These are phyloP conservation scores for Cantharis nigra DNA, from an alignment of 2,888 invertebrate genomes.

Conservation along the genomic window DNA sequence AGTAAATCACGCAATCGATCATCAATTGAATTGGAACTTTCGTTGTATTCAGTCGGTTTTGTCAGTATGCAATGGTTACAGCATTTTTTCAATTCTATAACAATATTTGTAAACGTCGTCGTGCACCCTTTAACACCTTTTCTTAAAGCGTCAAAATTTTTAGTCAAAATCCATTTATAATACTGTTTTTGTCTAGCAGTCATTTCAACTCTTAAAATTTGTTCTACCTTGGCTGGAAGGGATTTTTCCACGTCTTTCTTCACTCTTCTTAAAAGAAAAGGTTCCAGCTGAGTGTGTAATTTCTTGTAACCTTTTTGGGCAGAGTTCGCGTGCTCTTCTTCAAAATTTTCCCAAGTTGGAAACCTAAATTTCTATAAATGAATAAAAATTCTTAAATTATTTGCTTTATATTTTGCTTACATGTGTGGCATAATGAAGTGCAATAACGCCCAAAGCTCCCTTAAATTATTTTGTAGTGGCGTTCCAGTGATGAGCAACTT, in stretches of 20 bases:
- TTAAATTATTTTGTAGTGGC: slow-evolving; percentile 95
- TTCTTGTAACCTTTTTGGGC: slow-evolving; percentile 92
- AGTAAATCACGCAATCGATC: not conserved
- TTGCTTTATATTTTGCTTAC: slow-evolving; percentile 58
- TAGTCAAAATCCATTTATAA: not conserved
- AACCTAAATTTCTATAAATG: slow-evolving; percentile 65
- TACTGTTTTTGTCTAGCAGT: not conserved
- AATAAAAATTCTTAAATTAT: not conserved
- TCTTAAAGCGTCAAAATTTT: not conserved
- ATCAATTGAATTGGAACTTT: not conserved
- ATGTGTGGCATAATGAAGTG: slow-evolving; percentile 98
- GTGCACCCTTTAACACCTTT: not conserved
- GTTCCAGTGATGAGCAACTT: slow-evolving; percentile 92
- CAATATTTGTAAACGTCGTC: not conserved
- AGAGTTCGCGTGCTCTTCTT: slow-evolving; percentile 88
- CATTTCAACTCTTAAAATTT: not conserved
- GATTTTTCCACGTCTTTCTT: not conserved
- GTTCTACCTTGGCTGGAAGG: not conserved
- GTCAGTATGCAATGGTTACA: not conserved
- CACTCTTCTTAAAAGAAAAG: not conserved
- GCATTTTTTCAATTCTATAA: not conserved
- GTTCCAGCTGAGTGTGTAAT: slow-evolving; percentile 77
- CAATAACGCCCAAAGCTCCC: slow-evolving; percentile 95
- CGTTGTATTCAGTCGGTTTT: not conserved
- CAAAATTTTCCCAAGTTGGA: slow-evolving; percentile 92